Base-by-base conservation (phyloP, 2,113 vertebrate species). In the Ochotona curzoniae region DNA sequence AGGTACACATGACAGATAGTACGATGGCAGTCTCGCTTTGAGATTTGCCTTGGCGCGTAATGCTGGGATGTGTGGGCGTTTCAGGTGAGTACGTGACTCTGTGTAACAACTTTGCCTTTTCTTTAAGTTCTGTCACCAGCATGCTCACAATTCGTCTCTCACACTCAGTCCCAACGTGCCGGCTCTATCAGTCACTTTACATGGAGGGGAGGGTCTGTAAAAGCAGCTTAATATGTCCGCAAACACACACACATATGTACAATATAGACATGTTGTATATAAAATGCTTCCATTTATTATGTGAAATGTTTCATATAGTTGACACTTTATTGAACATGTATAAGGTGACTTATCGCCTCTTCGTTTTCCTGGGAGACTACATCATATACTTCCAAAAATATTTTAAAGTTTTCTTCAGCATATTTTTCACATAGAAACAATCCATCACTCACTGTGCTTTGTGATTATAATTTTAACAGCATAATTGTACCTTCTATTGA, bases 401-500 rank as follows among this genome's bases (percentile, higher is more conserved):
- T 93, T 93, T 89, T 95, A 80, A 97, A 96, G 95, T 97, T 97
- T 97, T 97, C 95, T 80, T 92, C 79, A 95, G 94, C 96, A 93
- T 66, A 97, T 98, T 97, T 95, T 93, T 74, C 32, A 38, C 47
- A 67, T 82, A 93, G 94, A 96, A 98, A 98, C 97, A 97, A 98
- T 98, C 97, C 97, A 97, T 97, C 97, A 84, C 94, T 96, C 97
- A 84, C 94, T 96, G 94, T 96, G 96, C 96, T 95, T 97, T 95
- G 84, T 97, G 93, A 97, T 97, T 97, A 93, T 97, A 97, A 98
- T 98, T 98, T 96, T 94, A 97, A 97, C 96, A 95, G 82, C 98
- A 96, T 98, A 98, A 98, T 98, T 98, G 96, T 83, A 97, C 97
- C 97, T 98, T 98, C 96, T 98, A 98, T 98, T 97, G 98, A 98